Conservation (phyloP, 2,888 invertebrate genomes). For the Drosophila anceps region DNA sequence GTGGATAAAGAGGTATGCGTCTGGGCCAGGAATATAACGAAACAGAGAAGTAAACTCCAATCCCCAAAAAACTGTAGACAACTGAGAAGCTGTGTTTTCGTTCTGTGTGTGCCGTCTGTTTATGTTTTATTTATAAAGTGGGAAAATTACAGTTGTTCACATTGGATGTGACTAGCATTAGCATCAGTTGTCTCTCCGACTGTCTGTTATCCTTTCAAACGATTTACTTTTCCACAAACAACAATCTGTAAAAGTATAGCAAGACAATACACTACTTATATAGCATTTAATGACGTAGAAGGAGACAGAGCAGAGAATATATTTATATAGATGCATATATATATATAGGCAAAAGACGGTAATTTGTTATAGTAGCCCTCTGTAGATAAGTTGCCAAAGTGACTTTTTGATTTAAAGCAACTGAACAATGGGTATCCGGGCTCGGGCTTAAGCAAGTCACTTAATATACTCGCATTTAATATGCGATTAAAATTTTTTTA, state of each 20-base stretch:
- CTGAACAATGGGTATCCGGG: background rate
- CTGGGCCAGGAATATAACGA: slow-evolving; percentile 57
- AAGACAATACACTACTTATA: background rate
- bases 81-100: slow-evolving; percentile 21
- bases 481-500: background rate
- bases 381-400: background rate
- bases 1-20: slow-evolving; percentile 84
- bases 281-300: background rate
- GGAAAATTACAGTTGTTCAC: slow-evolving; percentile 5
- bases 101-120: background rate
- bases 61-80: slow-evolving; percentile 25
- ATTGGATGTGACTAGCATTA: slow-evolving; percentile 2
- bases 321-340: background rate
- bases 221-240: background rate
- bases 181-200: background rate
- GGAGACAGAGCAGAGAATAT: background rate
- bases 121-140: slow-evolving; percentile 3
- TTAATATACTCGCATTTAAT: background rate
- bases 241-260: background rate
- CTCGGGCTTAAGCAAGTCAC: background rate
- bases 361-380: background rate
- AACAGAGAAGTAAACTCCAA: slow-evolving; percentile 61
- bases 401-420: background rate
- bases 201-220: background rate
- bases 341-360: background rate